Conservation (phyloP, 2,888 invertebrate genomes). For the Timema cristinae region DNA sequence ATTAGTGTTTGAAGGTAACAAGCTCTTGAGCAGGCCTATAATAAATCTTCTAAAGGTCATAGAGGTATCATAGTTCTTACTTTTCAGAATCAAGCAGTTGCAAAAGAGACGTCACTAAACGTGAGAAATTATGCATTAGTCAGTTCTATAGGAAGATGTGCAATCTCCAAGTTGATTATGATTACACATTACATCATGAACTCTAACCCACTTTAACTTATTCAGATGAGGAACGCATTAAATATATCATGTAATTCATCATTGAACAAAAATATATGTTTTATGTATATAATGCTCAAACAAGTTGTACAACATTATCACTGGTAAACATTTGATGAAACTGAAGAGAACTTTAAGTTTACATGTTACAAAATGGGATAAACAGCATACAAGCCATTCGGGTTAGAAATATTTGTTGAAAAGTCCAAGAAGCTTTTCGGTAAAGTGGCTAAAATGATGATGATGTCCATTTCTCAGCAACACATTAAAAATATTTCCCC, state of each 20-base stretch:
- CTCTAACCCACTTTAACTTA: not conserved
- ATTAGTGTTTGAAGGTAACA: no score
- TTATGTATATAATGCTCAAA: not conserved
- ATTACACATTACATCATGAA: conserved; percentile 7
- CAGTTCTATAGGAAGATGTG: conserved; percentile 7
- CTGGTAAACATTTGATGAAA: not conserved
- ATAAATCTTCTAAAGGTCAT: conserved; percentile 4
- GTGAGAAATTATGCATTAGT: not conserved
- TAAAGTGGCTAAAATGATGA: no score
- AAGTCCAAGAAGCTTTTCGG: no score
- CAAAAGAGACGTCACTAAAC: not conserved
- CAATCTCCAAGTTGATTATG: not conserved
- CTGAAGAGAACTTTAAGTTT: not conserved
- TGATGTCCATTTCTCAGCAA: no score
- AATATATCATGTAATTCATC: not conserved
- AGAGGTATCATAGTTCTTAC: not conserved
- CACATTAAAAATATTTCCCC: no score
- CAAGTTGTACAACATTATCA: not conserved
- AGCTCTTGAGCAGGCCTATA: not conserved
- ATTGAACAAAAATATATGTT: not conserved
- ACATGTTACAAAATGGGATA: not conserved
- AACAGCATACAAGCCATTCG: no score
- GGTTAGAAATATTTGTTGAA: no score
- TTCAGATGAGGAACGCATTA: not conserved
- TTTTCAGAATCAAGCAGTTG: not conserved